phyloP scores from a whole-genome alignment of 2,113 vertebrate species.

The Hydrolagus affinis region DNA sequence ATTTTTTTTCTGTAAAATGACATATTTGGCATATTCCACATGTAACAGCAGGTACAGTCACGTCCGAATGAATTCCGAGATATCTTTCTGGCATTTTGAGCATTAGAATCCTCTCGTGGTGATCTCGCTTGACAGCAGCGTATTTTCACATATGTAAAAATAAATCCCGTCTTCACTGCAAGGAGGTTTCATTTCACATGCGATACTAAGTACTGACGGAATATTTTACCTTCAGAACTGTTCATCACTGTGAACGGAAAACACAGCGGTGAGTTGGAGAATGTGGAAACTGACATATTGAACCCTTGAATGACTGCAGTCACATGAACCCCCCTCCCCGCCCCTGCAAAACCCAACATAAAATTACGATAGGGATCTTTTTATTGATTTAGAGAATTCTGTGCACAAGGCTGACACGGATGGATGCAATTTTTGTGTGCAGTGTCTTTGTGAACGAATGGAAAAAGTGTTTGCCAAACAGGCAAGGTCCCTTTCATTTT shows the following conservation, averaged over 20 bases:
- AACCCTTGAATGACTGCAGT: background rate
- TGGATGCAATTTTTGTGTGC: background rate
- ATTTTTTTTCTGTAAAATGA: background rate
- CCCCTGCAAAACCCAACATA: background rate
- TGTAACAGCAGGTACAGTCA: background rate
- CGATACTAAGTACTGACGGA: background rate
- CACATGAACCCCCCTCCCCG: background rate
- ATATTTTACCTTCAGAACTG: background rate
- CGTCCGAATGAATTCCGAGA: background rate
- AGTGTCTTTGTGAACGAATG: background rate
- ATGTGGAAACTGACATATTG: background rate
- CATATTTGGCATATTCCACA: background rate
- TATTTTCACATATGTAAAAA: background rate
- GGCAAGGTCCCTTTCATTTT: no score
- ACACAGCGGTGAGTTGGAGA: background rate
- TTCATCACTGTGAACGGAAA: slow-evolving; percentile 14
- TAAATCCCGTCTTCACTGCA: background rate
- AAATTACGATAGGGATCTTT: background rate
- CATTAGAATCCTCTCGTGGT: background rate
- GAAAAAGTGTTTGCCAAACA: no score
- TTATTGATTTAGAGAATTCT: background rate
- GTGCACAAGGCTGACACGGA: background rate
- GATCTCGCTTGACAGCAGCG: background rate
- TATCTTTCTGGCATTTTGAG: background rate
- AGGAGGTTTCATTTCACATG: background rate